Evolutionary conservation across 1,140 invertebrate genomes (phyloP), one percentile per base, ranked within the genome.

Genomic region (Drosophila orena): DNA sequence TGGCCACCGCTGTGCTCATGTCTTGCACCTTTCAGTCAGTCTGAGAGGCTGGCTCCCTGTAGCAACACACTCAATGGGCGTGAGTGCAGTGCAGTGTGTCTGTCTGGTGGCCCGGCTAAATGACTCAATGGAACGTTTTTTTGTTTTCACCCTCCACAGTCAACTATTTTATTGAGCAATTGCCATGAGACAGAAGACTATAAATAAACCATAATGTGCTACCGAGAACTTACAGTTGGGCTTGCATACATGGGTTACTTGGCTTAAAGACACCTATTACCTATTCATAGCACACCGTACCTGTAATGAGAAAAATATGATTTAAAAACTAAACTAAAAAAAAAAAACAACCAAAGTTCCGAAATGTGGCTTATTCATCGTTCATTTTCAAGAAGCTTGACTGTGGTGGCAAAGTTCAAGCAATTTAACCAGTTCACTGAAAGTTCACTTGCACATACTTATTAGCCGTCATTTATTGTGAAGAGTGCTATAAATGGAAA

Each of bases 51-150:
- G 72, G 11, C 44, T 42, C 57, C 56, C 50, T 30, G 15, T 37
- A 55, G n/a, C 38, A 35, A 38, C 22, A 37, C 52, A 37, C 52
- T 47, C 56, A 43, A 44, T 74, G 54, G 24, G 46, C 8, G 46
- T 62, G 38, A 42, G 40, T 35, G 27, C 34, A 12, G 44, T 20
- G 27, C 20, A 20, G 42, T 44, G 42, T 20, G 15, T 44, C 43
- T 40, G 77, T 57, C 77, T 57, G 61, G 37, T 20, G 20, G 22
- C 52, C 52, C 43, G 34, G 59, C 55, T 53, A 56, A 69, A 55
- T 81, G 73, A 81, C 79, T 81, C 76, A 84, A 84, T 84, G 54
- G 60, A 79, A 81, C 47, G 47, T 43, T 38, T 15, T 34, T 50
- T 50, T 69, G 49, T 35, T 46, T 46, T 47, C 20, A 22, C 49